Evolutionary conservation across 1,140 invertebrate species (phyloP).

Genomic region (Drosophila arawakana): DNA sequence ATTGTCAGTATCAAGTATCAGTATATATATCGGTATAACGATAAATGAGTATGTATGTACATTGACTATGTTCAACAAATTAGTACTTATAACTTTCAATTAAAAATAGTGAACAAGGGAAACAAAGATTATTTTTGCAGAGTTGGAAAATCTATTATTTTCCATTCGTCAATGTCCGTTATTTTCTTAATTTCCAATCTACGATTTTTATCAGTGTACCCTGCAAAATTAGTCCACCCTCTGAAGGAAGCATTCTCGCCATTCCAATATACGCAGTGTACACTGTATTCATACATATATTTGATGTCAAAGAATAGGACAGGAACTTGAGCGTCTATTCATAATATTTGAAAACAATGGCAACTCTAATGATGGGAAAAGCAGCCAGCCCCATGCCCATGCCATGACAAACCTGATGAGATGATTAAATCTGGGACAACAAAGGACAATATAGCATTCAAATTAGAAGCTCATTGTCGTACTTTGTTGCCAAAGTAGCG

Average conservation of each 20-base stretch:
- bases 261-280: neutral
- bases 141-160: no score
- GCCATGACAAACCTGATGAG: constrained; percentile 22
- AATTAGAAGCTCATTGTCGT: constrained; percentile 79
- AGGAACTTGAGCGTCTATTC: constrained; percentile 46
- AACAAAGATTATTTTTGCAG: no score
- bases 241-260: neutral
- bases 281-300: neutral
- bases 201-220: no score
- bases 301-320: constrained; percentile 17
- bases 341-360: constrained; percentile 67
- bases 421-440: constrained; percentile 79
- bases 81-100: no score
- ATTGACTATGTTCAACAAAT: no score
- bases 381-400: constrained; percentile 6
- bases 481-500: constrained; percentile 75
- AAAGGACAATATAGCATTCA: constrained; percentile 79
- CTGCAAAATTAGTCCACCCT: constrained; percentile 14
- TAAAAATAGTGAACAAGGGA: no score
- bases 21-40: no score
- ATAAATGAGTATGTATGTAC: no score
- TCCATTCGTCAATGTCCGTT: no score
- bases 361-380: constrained; percentile 74
- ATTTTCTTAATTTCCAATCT: no score
- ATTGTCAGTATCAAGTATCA: no score